A percentile compares a stretch with the other conserved stretches of the same genome.
phyloP scores from a whole-genome alignment of 2,888 invertebrate genomes.

The Blomia tropicalis region DNA sequence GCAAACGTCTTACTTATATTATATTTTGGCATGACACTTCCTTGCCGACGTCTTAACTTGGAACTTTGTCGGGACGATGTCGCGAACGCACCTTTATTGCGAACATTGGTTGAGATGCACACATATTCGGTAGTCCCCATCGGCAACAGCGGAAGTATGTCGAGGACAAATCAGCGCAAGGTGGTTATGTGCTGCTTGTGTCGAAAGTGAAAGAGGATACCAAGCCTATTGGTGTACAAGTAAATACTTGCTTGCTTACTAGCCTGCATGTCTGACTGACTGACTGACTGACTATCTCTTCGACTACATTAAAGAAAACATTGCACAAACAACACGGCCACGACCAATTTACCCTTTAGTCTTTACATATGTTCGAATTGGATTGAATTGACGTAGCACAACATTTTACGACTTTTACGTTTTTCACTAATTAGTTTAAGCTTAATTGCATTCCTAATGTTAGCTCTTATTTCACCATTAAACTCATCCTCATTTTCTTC shows the following conservation, averaged over 20 bases:
- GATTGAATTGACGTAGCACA: background rate
- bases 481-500: background rate
- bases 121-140: background rate
- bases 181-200: background rate
- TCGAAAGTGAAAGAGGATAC: too few relatives aligned
- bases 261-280: too few relatives aligned
- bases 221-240: too few relatives aligned
- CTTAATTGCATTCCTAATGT: background rate
- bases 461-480: background rate
- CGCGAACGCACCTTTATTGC: background rate
- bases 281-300: too few relatives aligned
- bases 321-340: background rate
- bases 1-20: conserved; percentile 28
- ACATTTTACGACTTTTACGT: too few relatives aligned
- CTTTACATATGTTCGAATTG: background rate
- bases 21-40: conserved; percentile 15
- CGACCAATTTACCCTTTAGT: background rate
- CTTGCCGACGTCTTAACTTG: conserved; percentile 17
- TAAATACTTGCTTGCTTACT: too few relatives aligned
- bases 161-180: conserved; percentile 18
- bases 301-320: too few relatives aligned
- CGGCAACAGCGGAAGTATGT: conserved; percentile 18
- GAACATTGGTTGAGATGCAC: background rate
- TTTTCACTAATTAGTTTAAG: background rate
- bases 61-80: background rate